Percentiles rank a stretch among this genome's conserved stretches.
These are phyloP conservation scores for human DNA, from an alignment of 2,113 vertebrate species.

Conservation along the genomic window GRCh38 chr12:6210001-6210500, in stretches of 20 bases:
- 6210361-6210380: neutral
- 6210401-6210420: neutral
- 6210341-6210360: neutral
- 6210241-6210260: neutral
- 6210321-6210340: neutral
- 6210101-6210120: neutral
- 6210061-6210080: neutral
- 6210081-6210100: fast-evolving
- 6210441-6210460: neutral
- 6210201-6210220: neutral
- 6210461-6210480: neutral
- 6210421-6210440: neutral
- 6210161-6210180: neutral
- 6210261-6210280: neutral
- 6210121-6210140: too few relatives aligned
- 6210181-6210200: neutral
- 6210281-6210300: neutral
- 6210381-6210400: neutral
- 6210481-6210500: too few relatives aligned
- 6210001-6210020: neutral
- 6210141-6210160: neutral
- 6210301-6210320: neutral
- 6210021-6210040: neutral
- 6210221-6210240: neutral
- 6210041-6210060: too few relatives aligned